phyloP scores from a whole-genome alignment of 2,797 vertebrate species.

The Syndactyla subalaris region DNA sequence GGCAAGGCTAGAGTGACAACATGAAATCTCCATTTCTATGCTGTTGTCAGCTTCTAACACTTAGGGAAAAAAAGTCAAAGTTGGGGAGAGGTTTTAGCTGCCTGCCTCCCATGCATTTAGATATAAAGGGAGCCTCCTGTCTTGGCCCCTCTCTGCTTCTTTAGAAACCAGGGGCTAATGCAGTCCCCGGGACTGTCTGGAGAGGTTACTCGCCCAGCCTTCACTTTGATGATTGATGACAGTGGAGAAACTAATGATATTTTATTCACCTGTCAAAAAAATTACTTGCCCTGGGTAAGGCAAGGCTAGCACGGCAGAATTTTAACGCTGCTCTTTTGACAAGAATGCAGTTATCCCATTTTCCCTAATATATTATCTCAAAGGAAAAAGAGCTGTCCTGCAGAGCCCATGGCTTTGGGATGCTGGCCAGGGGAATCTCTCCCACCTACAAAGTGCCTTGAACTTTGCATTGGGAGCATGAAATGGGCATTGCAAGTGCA shows the following conservation, averaged over 20 bases:
- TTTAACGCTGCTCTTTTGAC: background rate
- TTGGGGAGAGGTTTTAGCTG: slow-evolving; percentile 22
- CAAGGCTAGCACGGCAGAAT: background rate
- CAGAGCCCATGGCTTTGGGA: background rate
- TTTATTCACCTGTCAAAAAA: slow-evolving; percentile 72
- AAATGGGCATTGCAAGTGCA: background rate
- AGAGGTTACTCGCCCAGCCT: slow-evolving; percentile 63
- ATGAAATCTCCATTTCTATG: slow-evolving; percentile 66
- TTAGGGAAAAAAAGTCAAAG: slow-evolving; percentile 12
- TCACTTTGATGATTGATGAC: slow-evolving; percentile 58
- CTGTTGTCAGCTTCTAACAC: slow-evolving; percentile 53
- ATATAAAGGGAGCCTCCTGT: background rate
- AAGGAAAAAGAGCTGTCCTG: background rate
- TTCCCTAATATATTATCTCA: slow-evolving; percentile 8
- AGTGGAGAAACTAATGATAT: slow-evolving; percentile 67
- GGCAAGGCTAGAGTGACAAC: slow-evolving; percentile 42
- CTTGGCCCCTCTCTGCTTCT: slow-evolving; percentile 37
- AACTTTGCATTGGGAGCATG: background rate
- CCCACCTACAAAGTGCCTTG: background rate
- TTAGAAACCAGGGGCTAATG: slow-evolving; percentile 53
- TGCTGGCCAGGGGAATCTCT: background rate
- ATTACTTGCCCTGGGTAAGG: slow-evolving; percentile 56
- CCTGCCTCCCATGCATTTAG: slow-evolving; percentile 18
- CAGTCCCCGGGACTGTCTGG: slow-evolving; percentile 61
- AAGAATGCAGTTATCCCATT: slow-evolving; percentile 6